Evolutionary conservation across 2,888 invertebrate genomes (phyloP).

Genomic region (Parasteatoda lunata): DNA sequence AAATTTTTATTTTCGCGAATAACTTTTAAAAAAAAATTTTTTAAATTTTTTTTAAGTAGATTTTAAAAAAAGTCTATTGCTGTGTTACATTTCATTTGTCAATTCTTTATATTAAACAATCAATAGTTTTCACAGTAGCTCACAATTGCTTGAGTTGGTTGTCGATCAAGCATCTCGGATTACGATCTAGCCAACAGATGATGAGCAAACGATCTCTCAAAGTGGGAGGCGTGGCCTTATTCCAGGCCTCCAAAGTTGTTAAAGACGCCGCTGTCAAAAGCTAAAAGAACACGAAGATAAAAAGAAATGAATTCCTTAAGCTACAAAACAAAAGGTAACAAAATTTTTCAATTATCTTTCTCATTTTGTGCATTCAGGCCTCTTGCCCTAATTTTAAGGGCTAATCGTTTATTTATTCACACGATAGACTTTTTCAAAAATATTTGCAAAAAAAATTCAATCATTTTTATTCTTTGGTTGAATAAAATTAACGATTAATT

Average conservation of each 20-base stretch:
- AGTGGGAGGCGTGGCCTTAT: constrained; percentile 36
- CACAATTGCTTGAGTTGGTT: constrained; percentile 39
- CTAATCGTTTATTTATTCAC: no score
- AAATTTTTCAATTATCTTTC: background rate
- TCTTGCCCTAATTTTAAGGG: no score
- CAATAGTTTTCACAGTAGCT: constrained; percentile 42
- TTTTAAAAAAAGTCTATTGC: background rate
- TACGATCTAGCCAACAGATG: constrained; percentile 60
- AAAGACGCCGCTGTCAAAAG: constrained; percentile 60
- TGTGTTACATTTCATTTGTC: no score
- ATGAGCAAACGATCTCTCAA: constrained; percentile 55
- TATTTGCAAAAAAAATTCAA: no score
- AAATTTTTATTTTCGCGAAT: background rate
- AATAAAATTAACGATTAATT: no score
- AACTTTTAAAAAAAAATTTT: background rate
- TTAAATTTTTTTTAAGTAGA: background rate
- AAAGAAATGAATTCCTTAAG: constrained; percentile 43
- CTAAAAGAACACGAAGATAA: constrained; percentile 15
- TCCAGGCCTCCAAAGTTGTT: constrained; percentile 46
- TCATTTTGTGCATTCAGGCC: no score
- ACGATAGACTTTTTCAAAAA: no score
- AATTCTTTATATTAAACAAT: constrained; percentile 6
- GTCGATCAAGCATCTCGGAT: constrained; percentile 57
- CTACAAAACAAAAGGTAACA: constrained; percentile 50
- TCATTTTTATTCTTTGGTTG: no score